Conservation (phyloP, 2,113 vertebrate genomes). For the Alosa alosa region DNA sequence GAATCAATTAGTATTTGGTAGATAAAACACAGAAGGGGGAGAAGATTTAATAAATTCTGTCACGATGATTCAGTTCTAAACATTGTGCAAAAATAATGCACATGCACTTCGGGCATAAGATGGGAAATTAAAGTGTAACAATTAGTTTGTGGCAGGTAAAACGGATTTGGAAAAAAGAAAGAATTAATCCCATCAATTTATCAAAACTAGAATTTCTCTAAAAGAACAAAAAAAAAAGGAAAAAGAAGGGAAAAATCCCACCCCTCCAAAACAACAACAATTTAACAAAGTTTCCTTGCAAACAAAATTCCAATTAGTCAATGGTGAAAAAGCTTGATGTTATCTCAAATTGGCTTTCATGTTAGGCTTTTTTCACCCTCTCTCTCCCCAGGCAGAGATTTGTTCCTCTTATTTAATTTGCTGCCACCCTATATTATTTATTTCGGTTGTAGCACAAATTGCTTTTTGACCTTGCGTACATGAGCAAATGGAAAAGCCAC, state of each 20-base stretch:
- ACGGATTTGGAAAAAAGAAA: conserved; percentile 49
- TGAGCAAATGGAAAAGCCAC: conserved; percentile 70
- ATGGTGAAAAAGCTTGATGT: conserved; percentile 64
- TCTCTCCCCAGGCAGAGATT: conserved; percentile 60
- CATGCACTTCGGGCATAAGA: conserved; percentile 26
- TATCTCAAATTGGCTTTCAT: conserved; percentile 71
- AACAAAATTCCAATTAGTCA: conserved; percentile 70
- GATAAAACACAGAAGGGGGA: background rate
- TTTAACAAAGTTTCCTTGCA: conserved; percentile 48
- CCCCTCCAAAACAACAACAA: conserved; percentile 32
- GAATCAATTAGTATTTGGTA: conserved; percentile 20
- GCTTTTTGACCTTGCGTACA: conserved; percentile 72
- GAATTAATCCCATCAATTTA: conserved; percentile 51
- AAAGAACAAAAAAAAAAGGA: conserved; percentile 20
- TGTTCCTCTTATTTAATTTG: conserved; percentile 72
- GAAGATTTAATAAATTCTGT: conserved; percentile 6
- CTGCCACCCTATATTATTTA: conserved; percentile 71
- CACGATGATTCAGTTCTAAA: background rate
- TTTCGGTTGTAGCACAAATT: conserved; percentile 67
- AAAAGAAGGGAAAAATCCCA: background rate
- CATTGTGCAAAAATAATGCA: background rate
- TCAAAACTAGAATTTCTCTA: conserved; percentile 47
- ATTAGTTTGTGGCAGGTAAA: conserved; percentile 50
- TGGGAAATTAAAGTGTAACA: conserved; percentile 35
- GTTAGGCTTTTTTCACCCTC: conserved; percentile 61